These are phyloP conservation scores for Oryzaephilus surinamensis DNA, from an alignment of 1,140 invertebrate genomes.

Conservation along the genomic window DNA sequence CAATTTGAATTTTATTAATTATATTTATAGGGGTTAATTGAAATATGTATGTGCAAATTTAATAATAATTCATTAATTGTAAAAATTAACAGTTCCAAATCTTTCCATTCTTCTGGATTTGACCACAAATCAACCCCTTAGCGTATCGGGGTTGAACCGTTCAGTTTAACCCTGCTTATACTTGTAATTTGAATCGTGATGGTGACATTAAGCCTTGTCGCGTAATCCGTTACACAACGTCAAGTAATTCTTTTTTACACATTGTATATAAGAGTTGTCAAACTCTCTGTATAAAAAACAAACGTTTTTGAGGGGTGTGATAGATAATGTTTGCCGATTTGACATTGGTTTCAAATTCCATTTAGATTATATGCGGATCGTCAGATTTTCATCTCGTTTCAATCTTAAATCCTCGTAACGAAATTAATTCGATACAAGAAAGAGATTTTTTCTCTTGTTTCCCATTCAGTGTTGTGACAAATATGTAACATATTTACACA, in stretches of 20 bases:
- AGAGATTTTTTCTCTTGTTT: no score
- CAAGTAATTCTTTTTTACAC: conserved; percentile 33
- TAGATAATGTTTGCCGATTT: conserved; percentile 33
- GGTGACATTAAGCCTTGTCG: conserved; percentile 34
- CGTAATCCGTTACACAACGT: conserved; percentile 33
- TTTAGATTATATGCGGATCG: conserved; percentile 33
- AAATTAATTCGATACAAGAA: conserved; percentile 34
- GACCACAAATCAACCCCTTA: conserved; percentile 1
- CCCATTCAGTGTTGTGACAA: no score
- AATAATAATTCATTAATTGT: no score
- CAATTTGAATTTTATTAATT: no score
- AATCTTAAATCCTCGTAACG: conserved; percentile 25
- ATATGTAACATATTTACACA: no score
- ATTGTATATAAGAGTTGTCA: no score
- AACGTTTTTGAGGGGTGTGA: conserved; percentile 27
- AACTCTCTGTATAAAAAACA: no score
- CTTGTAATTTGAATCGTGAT: conserved; percentile 34
- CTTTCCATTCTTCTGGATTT: not conserved
- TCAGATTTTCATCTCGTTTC: conserved; percentile 27
- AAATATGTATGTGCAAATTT: no score
- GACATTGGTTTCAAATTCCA: conserved; percentile 34
- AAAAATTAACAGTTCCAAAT: not conserved
- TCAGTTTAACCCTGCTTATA: conserved; percentile 8
- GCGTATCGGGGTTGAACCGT: not conserved
- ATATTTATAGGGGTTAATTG: no score